Conservation (phyloP, 2,888 invertebrate genomes). For the Epistrophe grossulariae region DNA sequence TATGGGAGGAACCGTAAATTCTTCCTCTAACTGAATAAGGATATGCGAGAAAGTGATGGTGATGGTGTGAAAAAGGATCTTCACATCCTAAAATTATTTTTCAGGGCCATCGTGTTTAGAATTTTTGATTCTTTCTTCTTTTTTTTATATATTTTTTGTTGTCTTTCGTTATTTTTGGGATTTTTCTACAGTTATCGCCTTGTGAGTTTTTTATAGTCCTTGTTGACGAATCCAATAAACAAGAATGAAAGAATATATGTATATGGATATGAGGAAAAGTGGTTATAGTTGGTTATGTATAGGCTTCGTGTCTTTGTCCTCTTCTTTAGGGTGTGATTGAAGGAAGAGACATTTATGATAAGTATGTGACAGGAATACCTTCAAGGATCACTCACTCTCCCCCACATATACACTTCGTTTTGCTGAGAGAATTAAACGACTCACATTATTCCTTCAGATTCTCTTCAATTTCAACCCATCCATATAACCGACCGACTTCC, state of each 20-base stretch:
- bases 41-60: slow-evolving; percentile 20
- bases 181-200: background rate
- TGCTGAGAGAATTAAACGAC: slow-evolving; percentile 68
- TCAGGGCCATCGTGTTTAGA: slow-evolving; percentile 32
- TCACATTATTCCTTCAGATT: slow-evolving; percentile 42
- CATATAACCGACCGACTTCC: background rate
- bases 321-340: slow-evolving; percentile 49
- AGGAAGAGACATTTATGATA: slow-evolving; percentile 70
- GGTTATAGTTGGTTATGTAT: slow-evolving; percentile 41
- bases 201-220: slow-evolving; percentile 41
- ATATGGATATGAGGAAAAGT: slow-evolving; percentile 15
- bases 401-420: slow-evolving; percentile 42
- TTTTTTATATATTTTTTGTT: background rate
- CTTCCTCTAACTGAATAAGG: slow-evolving; percentile 66
- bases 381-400: slow-evolving; percentile 48
- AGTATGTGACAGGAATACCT: slow-evolving; percentile 68
- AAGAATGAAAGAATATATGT: slow-evolving; percentile 57
- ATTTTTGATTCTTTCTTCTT: slow-evolving; percentile 43
- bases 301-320: background rate
- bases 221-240: slow-evolving; percentile 74
- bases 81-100: slow-evolving; percentile 50
- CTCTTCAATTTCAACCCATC: background rate
- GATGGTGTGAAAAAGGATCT: slow-evolving; percentile 29
- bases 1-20: slow-evolving; percentile 29
- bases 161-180: background rate